Base-by-base conservation (phyloP, 2,113 vertebrate genomes). In the Sebastes schlegelii region DNA sequence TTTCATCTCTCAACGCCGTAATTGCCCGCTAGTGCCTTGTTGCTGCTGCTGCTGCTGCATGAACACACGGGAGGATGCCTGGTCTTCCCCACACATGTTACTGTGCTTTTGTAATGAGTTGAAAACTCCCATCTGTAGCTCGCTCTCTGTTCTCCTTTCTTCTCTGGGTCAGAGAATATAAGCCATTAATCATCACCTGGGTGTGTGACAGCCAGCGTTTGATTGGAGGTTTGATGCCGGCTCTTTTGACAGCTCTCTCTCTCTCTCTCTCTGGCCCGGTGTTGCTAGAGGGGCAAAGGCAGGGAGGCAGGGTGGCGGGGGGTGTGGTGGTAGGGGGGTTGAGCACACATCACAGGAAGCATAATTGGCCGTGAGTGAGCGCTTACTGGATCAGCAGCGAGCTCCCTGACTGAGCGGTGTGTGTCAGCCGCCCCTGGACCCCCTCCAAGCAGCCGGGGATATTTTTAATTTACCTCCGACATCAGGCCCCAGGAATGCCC, bases 121-220 rank as follows among this genome's bases (percentile, higher is more conserved):
- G 89, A 92, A 91, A 92, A 88, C 87, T 92, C 89, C 94, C 92
- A 93, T 94, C 91, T 94, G 92, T 86, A 86, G 88, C 79, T 51
- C 40, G 40, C 88, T 81, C 85, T 79, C 86, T 86, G 85, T 75
- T 91, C 91, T 54, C 87, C 90, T 93, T 92, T 93, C 87, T 89
- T 89, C 90, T 88, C 72, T 60, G 91, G 92, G 89, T 93, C 91
- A 90, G 83, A 85, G 89, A 93, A 93, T 90, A 93, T 81, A 80
- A 89, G 88, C 91, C 93, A 95, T 95, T 94, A 93, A 95, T 95
- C 94, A 95, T 95, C 91, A 94, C 93, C 94, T 95, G 91, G 49
- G 72, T 40, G 75, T 84, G 91, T 93, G 92, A 93, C 94, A 93
- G 91, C 88, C 89, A 65, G 83, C 4, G 63, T 93, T 91, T 91